These are phyloP conservation scores for Gobio gobio DNA, from an alignment of 2,113 vertebrate genomes.

Conservation along the genomic window DNA sequence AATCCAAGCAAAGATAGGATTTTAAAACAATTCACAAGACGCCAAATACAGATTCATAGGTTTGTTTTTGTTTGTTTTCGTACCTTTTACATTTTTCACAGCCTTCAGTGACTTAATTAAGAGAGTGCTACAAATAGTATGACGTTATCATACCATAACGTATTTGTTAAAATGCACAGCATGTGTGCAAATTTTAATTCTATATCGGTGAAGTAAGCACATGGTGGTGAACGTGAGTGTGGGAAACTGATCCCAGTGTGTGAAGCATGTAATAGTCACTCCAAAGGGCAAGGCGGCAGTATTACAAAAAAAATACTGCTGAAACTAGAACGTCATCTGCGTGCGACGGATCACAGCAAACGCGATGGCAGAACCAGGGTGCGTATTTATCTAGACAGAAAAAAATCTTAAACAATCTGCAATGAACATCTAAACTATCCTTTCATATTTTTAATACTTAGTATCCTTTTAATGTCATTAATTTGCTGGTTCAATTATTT, in stretches of 20 bases:
- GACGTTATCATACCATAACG: not conserved
- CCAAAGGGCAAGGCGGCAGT: not conserved
- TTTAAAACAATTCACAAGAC: no score
- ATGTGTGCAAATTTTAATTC: not conserved
- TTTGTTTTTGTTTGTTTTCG: no score
- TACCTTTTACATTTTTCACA: no score
- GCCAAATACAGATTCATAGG: no score
- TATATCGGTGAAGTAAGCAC: not conserved
- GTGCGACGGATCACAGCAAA: slow-evolving; percentile 39
- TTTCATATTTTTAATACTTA: not conserved
- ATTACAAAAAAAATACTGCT: accelerated
- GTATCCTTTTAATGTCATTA: not conserved
- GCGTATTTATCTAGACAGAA: slow-evolving; percentile 41
- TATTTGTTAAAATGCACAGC: not conserved
- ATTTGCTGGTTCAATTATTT: not conserved
- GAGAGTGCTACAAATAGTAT: no score
- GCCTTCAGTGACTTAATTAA: no score
- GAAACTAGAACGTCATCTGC: slow-evolving; percentile 36
- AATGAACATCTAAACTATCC: accelerated
- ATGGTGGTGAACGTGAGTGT: slow-evolving; percentile 13
- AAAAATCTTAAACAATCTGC: slow-evolving; percentile 62
- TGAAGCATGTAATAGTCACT: not conserved
- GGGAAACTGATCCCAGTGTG: not conserved
- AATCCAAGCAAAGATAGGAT: no score
- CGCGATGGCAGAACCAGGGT: slow-evolving; percentile 69